Conservation (phyloP, 2,888 invertebrate genomes). For the Hydropsyche betteni region DNA sequence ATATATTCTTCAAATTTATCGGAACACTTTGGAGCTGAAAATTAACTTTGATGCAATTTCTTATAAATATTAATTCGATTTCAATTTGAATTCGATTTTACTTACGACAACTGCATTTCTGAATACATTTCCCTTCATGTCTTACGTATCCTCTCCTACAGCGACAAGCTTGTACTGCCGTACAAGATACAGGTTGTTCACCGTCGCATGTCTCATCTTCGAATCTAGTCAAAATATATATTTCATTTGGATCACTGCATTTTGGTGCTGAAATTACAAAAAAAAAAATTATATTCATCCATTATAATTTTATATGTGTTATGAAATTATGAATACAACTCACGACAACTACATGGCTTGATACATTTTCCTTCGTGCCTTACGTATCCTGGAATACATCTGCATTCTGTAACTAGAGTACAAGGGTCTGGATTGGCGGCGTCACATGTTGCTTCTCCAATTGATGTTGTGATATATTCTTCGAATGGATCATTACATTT, state of each 20-base stretch:
- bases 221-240: background rate
- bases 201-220: conserved; percentile 14
- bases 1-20: background rate
- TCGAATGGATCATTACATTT: conserved; percentile 11
- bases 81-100: background rate
- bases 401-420: background rate
- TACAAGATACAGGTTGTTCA: background rate
- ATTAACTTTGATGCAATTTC: too few relatives aligned
- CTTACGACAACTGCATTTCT: conserved; percentile 34
- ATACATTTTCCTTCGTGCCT: conserved; percentile 25
- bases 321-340: background rate
- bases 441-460: background rate
- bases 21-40: conserved; percentile 24
- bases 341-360: conserved; percentile 23
- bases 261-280: conserved; percentile 12
- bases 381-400: conserved; percentile 21
- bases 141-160: conserved; percentile 33
- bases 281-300: background rate
- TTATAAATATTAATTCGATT: background rate
- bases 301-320: too few relatives aligned
- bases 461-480: background rate
- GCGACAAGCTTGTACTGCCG: background rate
- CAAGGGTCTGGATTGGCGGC: background rate
- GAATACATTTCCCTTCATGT: conserved; percentile 25
- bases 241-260: conserved; percentile 28